Conservation (phyloP, 2,888 invertebrate species). For the Kuschelorhynchus macadamiae region DNA sequence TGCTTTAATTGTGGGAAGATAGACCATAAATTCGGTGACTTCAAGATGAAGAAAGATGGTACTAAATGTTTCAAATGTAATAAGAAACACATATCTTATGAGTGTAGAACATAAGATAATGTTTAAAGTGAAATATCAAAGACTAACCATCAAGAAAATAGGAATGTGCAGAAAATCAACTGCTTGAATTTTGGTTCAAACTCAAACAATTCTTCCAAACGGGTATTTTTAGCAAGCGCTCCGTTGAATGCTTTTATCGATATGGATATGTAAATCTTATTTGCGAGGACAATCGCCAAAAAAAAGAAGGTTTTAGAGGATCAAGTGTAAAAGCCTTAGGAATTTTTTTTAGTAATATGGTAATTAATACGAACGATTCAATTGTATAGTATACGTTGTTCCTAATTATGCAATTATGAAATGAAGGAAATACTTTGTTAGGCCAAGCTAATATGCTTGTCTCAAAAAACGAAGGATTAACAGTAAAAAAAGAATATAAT, state of each 20-base stretch:
- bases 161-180: no score
- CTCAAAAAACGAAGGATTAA: not conserved
- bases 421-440: constrained; percentile 41
- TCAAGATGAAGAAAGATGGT: constrained; percentile 37
- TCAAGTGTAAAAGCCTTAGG: constrained; percentile 41
- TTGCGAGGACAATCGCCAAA: constrained; percentile 11
- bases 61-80: constrained; percentile 50
- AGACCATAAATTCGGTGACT: constrained; percentile 41
- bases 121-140: no score
- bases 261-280: constrained; percentile 47
- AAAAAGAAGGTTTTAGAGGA: constrained; percentile 32
- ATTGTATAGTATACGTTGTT: constrained; percentile 42
- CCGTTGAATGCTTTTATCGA: constrained; percentile 43
- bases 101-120: constrained; percentile 20
- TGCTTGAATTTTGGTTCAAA: not conserved
- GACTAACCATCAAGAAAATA: no score
- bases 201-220: constrained; percentile 3
- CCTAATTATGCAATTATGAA: constrained; percentile 29
- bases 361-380: constrained; percentile 38
- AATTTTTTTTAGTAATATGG: constrained; percentile 28
- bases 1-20: constrained; percentile 32
- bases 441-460: constrained; percentile 43
- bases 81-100: constrained; percentile 40
- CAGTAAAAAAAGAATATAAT: constrained; percentile 15
- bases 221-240: constrained; percentile 11